Evolutionary conservation across 2,797 vertebrate species (phyloP), one percentile per base, ranked within the genome.

Genomic region (Poeciliopsis infans): DNA sequence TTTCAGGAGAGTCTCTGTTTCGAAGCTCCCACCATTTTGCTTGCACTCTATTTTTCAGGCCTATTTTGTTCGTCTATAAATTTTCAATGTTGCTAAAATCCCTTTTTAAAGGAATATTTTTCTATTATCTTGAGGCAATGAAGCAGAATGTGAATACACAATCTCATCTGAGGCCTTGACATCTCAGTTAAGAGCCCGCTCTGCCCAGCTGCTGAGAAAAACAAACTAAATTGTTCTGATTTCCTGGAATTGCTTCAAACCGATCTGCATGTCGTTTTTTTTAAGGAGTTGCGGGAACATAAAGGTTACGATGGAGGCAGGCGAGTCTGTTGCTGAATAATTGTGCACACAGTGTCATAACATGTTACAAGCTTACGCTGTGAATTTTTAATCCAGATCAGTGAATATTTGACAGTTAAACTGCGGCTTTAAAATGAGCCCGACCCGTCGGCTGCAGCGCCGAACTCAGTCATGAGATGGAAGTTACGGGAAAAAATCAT

Each of bases 271-370:
- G 13, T 7, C 20, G 4, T 7, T 45, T n/a, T 45, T 43, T 51
- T 51, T 36, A 53, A 73, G 20, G 33, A 15, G 8, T 28, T 1
- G 7, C 2, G 16, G 45, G 43, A 18, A 47, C 20, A 51, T 8
- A 28, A 7, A 45, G n/a, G 53, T 73, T 31, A 36, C 20, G 11
- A 57, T 57, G 18, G 11, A 57, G 53, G 25, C 53, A n/a, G 53
- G n/a, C 53, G 53, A 57, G 4, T 28, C 23, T 55, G 3, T 39
- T 53, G 23, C 20, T 36, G 33, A 36, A 39, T 73, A 36, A 73
- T 46, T 46, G 25, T 71, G 10, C 43, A 46, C 31, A 31, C 25
- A 8, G 55, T 59, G 73, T 61, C 74, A 80, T 70, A 69, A 80
- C n/a, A 71, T 31, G 78, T 51, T 33, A 57, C 72, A 72, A 55